These are phyloP conservation scores for Contarinia nasturtii DNA, from an alignment of 1,140 invertebrate genomes.

Conservation along the genomic window DNA sequence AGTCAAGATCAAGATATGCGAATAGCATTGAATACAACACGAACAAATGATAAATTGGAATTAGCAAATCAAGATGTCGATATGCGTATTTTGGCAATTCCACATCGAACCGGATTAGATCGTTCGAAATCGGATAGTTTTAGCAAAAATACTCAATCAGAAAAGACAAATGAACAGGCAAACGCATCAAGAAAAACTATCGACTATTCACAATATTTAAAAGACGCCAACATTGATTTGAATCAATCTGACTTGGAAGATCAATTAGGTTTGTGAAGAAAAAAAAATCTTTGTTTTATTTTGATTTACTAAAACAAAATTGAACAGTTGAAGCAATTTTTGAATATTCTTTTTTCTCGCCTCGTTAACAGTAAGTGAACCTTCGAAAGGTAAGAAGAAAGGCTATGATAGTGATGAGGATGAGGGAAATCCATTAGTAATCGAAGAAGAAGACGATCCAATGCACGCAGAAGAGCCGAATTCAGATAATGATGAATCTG, in stretches of 20 bases:
- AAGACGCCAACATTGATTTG: constrained; percentile 18
- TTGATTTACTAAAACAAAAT: not conserved
- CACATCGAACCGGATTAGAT: not conserved
- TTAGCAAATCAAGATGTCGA: constrained; percentile 25
- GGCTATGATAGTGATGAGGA: too few species aligned
- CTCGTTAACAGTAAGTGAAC: constrained; percentile 19
- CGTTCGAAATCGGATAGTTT: not conserved
- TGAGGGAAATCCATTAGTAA: too few species aligned
- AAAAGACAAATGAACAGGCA: not conserved
- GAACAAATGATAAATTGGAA: not conserved
- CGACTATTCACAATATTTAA: constrained; percentile 21
- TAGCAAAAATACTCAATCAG: not conserved
- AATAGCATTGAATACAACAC: not conserved
- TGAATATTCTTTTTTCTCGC: too few species aligned
- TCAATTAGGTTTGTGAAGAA: not conserved
- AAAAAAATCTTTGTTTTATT: not conserved
- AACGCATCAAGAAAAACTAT: not conserved
- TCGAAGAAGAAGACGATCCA: constrained; percentile 12
- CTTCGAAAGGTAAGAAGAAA: not conserved
- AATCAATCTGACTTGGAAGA: constrained; percentile 15
- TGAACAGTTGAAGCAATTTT: constrained; percentile 5
- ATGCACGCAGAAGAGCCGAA: not conserved
- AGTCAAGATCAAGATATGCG: not conserved
- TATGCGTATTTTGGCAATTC: constrained; percentile 25
- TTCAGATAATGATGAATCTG: not conserved